Base-by-base conservation (phyloP, 1,140 invertebrate genomes). In the Monomorium pharaonis region DNA sequence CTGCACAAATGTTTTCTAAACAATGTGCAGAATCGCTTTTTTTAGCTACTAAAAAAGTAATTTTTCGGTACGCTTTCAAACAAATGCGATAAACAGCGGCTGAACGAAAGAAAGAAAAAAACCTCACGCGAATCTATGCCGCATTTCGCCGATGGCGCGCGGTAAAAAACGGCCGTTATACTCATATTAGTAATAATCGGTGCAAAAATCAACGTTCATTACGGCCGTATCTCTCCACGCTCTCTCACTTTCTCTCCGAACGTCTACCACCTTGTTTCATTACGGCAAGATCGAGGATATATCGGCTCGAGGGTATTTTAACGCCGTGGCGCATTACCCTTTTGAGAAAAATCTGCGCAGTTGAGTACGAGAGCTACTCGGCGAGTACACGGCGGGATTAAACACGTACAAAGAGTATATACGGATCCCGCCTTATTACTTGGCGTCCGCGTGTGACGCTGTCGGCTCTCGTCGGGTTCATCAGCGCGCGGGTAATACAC, bases 401-500 rank as follows among this genome's bases (percentile, higher is more conserved):
- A n/a, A n/a, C n/a, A n/a, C n/a, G n/a, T 18, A 90, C 47, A 90
- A 87, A 90, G 70, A 42, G 51, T 12, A n/a, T n/a, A n/a, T n/a
- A n/a, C n/a, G n/a, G 49, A 84, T 84, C 49, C 56, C 67, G 78
- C 74, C 78, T 87, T 89, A 89, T 90, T 90, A 86, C 44, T 74
- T 10, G 77, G n/a, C 18, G 72, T 65, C 44, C 21, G n/a, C n/a
- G 51, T 87, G 86, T 90, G 88, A 86, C 67, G 78, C n/a, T n/a
- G n/a, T 84, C 74, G 65, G 69, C 62, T 24, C 51, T 58, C 62
- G 56, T 60, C 70, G 51, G 51, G 75, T 44, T 76, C 88, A 90
- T 84, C 85, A 88, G 83, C 44, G 88, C 86, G 88, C 65, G 62
- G 75, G 75, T 89, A 89, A 89, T 88, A 88, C 49, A 84, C 58